A percentile compares a stretch with the other conserved stretches of the same genome.
These are phyloP conservation scores for Corythornis cristatus DNA, from an alignment of 2,113 vertebrate species.

Conservation along the genomic window DNA sequence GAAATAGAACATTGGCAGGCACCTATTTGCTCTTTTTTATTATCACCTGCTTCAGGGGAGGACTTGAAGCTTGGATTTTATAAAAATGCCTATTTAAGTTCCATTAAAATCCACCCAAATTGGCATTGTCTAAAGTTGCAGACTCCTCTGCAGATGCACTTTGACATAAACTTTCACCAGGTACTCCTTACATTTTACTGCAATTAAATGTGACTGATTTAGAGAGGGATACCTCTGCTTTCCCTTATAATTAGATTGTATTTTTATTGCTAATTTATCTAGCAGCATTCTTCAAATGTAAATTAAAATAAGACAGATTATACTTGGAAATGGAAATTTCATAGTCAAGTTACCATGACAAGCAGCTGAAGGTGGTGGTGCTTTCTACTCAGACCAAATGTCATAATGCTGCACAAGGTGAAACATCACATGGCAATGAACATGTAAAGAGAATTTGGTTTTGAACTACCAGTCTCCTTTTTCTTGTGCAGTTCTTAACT, in stretches of 20 bases:
- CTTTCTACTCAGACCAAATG: neutral
- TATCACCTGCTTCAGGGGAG: neutral
- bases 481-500: neutral
- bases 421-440: fast-evolving
- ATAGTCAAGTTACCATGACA: neutral
- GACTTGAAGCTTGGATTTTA: neutral
- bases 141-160: neutral
- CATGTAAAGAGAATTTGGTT: neutral
- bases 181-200: neutral
- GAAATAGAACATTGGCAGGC: neutral
- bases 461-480: neutral
- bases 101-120: neutral
- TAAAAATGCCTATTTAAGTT: neutral
- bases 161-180: neutral
- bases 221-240: neutral
- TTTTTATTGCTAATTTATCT: neutral
- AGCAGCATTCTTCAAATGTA: neutral
- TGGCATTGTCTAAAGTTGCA: neutral
- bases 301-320: neutral
- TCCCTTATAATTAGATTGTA: neutral
- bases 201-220: neutral
- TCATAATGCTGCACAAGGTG: neutral
- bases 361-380: neutral
- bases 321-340: neutral
- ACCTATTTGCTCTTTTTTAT: neutral